Evolutionary conservation across 2,797 vertebrate species (phyloP), one percentile per base, ranked within the genome.

Genomic region (Sandelia bainsii): DNA sequence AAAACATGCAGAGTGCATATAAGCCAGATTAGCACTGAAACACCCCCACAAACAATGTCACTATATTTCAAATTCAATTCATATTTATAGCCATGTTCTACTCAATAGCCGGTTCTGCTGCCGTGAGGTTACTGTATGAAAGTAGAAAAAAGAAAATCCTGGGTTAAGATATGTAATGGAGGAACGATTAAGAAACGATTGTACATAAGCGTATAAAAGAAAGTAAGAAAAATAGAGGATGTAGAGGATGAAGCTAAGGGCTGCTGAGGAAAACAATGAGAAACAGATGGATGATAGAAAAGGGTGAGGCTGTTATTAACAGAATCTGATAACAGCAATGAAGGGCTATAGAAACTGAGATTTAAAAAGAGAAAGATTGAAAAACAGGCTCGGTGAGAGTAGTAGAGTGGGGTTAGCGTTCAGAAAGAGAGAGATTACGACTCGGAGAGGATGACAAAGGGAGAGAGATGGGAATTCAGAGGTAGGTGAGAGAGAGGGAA

Each of bases 1-100:
- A 93, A 90, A 75, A 93, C 90, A 91, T 89, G 88, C 93, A 90
- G 89, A 91, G 91, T 86, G 87, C 90, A 90, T 91, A 91, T 91
- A 91, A 93, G 83, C 87, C 92, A 93, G 92, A 93, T 93, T 93
- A 93, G 76, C 76, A 60, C 72, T 69, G 79, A 87, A 89, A 90
- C 90, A 85, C 83, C 87, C 88, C 69, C 86, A 87, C 88, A 92
- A 90, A 91, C 91, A 91, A 74, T 86, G 89, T 88, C 29, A 29
- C 78, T 82, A 87, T 86, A 89, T 32, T 92, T 91, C 84, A 93
- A 88, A 92, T 91, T 90, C 80, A 88, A 92, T 91, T 90, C 80
- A 81, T 85, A 85, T 88, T 90, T 86, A 64, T 85, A 83, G 89
- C 79, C 76, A 68, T 85, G 89, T 84, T 87, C 54, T 75, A 67